phyloP scores from a whole-genome alignment of 23 tunicate species.

The Styela plicata region DNA sequence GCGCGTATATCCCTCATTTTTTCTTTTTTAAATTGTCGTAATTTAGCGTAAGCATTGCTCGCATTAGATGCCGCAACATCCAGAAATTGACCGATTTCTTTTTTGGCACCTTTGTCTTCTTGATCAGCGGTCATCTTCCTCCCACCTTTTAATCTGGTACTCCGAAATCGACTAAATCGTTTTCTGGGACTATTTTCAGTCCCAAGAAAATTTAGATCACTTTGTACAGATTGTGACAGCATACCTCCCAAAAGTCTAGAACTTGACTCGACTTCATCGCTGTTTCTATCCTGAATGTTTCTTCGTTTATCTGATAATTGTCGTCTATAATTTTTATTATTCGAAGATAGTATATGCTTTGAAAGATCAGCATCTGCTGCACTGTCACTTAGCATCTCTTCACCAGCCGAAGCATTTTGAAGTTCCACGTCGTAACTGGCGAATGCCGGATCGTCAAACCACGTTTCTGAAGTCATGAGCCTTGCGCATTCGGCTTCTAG shows the following conservation, averaged over 20 bases:
- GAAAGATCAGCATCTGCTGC: neutral
- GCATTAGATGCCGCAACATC: slow-evolving; percentile 26
- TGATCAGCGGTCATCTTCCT: neutral
- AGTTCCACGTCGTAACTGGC: neutral
- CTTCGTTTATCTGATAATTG: neutral
- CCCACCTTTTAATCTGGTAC: neutral
- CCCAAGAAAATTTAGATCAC: neutral
- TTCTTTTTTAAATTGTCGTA: slow-evolving; percentile 13
- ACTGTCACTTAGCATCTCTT: neutral
- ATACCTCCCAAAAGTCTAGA: neutral
- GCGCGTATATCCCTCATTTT: neutral
- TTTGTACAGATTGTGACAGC: slow-evolving; percentile 6
- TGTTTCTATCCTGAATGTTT: neutral
- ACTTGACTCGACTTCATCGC: neutral
- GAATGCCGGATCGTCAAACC: neutral
- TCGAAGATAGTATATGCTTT: neutral
- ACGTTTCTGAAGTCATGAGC: neutral
- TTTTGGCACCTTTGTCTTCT: slow-evolving; percentile 4
- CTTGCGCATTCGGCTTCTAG: neutral
- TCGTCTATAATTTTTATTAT: neutral
- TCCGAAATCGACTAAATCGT: neutral
- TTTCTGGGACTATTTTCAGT: neutral
- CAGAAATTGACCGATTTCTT: slow-evolving; percentile 20
- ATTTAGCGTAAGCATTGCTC: slow-evolving; percentile 24
- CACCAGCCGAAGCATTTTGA: neutral